Evolutionary conservation across 2,113 vertebrate genomes (phyloP).

Genomic region (Athene noctua): DNA sequence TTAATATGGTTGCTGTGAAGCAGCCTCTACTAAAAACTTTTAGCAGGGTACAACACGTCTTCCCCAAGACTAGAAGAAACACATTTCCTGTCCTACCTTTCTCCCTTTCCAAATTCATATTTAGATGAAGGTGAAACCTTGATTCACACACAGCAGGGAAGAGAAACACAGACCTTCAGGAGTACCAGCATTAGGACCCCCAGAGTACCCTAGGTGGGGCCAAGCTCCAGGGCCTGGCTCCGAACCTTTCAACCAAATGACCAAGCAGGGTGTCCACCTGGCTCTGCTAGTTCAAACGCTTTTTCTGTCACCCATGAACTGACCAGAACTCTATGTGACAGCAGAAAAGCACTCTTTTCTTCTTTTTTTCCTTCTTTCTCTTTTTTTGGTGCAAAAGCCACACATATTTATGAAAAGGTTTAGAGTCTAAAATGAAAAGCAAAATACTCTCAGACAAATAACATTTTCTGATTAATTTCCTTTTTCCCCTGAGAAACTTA

Average conservation of each 20-base stretch:
- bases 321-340: not conserved
- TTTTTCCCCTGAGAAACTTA: not conserved
- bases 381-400: not conserved
- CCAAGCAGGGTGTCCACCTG: not conserved
- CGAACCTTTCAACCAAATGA: not conserved
- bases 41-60: not conserved
- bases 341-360: not conserved
- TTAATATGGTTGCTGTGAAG: not conserved
- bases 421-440: not conserved
- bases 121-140: not conserved
- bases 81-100: not conserved
- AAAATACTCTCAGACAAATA: not conserved
- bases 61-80: not conserved
- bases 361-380: too few species aligned
- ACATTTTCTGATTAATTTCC: not conserved
- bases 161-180: too few species aligned
- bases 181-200: not conserved
- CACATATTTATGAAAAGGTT: not conserved
- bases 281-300: not conserved
- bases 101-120: not conserved
- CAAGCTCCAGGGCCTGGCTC: not conserved
- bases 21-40: not conserved
- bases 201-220: accelerated
- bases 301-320: not conserved
- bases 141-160: too few species aligned